A percentile compares a stretch with the other conserved stretches of the same genome.
Evolutionary conservation across 2,797 vertebrate species (phyloP).

Genomic region (Coilia nasus): DNA sequence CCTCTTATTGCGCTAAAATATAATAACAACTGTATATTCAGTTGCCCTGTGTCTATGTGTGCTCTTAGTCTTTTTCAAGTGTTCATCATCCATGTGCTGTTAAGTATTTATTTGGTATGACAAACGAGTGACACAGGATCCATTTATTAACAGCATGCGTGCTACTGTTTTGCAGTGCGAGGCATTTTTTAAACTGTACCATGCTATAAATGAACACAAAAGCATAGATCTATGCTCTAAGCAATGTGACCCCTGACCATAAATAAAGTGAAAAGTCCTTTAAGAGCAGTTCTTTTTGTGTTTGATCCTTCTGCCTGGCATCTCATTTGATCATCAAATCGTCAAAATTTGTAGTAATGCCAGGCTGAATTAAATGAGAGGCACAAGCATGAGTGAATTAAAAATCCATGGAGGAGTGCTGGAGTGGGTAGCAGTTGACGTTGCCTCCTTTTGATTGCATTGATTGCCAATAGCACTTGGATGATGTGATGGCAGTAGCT

Average conservation of each 20-base stretch:
- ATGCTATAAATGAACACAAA: background rate
- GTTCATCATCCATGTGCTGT: background rate
- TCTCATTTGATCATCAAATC: background rate
- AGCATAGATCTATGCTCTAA: background rate
- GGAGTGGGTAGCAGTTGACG: background rate
- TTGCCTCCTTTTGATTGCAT: conserved; percentile 13
- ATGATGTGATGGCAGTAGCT: conserved; percentile 10
- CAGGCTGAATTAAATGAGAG: background rate
- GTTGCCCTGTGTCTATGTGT: background rate
- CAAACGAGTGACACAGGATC: background rate
- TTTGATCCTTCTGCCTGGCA: background rate
- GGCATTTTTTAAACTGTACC: background rate
- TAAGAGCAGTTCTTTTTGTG: background rate
- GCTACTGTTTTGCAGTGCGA: background rate
- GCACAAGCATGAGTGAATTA: conserved; percentile 5
- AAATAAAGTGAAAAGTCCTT: background rate
- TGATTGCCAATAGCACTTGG: background rate
- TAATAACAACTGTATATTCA: background rate
- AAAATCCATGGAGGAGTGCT: conserved; percentile 13
- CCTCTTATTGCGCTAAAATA: background rate
- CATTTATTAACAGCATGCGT: background rate
- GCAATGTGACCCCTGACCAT: background rate
- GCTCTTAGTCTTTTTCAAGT: background rate
- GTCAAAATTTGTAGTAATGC: background rate
- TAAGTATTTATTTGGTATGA: conserved; percentile 3